phyloP scores from a whole-genome alignment of 1,140 invertebrate genomes.

The Penaeus japonicus region DNA sequence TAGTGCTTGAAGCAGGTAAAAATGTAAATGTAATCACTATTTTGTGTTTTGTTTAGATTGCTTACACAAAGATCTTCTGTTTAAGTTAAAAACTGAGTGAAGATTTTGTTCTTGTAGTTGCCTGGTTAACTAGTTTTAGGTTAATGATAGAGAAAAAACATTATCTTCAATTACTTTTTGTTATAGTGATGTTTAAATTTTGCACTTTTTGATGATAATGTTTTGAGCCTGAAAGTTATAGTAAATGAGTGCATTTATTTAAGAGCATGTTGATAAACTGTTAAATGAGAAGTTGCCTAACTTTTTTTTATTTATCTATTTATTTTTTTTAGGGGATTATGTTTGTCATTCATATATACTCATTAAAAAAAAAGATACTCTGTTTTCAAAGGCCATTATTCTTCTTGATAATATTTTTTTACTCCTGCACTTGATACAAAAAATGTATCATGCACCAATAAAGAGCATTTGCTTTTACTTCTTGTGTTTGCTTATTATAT shows the following conservation, averaged over 20 bases:
- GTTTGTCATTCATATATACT: no score
- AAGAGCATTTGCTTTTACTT: no score
- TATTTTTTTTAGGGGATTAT: no score
- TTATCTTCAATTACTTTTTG: background rate
- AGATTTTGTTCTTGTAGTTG: background rate
- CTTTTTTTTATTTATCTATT: background rate
- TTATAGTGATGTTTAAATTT: background rate
- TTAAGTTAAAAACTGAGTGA: background rate
- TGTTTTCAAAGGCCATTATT: no score
- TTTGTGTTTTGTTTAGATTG: background rate
- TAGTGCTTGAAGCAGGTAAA: background rate
- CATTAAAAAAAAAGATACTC: no score
- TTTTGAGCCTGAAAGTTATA: no score
- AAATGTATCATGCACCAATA: no score
- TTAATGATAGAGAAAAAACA: no score
- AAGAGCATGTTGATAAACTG: background rate
- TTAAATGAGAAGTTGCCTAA: background rate
- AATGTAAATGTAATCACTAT: background rate
- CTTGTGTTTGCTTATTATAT: background rate
- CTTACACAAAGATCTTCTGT: background rate
- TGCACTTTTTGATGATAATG: background rate
- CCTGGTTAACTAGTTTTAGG: background rate
- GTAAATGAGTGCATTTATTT: background rate
- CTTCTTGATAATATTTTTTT: no score
- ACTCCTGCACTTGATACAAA: no score